These are phyloP conservation scores for Plagiodera versicolora DNA, from an alignment of 2,888 invertebrate species.

Conservation along the genomic window DNA sequence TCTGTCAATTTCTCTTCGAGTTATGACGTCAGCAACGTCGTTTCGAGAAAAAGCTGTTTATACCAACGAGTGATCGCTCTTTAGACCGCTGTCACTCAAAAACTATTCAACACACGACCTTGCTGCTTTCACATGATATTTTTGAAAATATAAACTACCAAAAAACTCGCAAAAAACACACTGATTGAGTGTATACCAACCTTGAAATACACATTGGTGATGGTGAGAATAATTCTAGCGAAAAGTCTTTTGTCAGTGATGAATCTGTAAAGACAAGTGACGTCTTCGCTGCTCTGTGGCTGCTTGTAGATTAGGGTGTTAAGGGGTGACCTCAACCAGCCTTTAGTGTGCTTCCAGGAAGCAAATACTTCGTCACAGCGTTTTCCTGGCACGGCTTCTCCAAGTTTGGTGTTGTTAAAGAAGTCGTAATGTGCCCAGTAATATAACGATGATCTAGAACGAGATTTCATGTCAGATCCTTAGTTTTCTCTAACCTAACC, in stretches of 20 bases:
- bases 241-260: conserved; percentile 80
- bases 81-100: too few species aligned
- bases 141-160: background rate
- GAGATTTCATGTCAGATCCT: background rate
- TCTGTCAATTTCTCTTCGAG: too few species aligned
- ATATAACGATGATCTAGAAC: conserved; percentile 79
- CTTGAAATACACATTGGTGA: conserved; percentile 80
- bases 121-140: too few species aligned
- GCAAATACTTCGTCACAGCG: conserved; percentile 87
- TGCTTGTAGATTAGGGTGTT: conserved; percentile 87
- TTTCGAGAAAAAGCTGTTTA: too few species aligned
- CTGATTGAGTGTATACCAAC: conserved; percentile 52
- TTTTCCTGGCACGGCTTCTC: conserved; percentile 78
- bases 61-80: too few species aligned
- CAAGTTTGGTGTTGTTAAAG: conserved; percentile 87
- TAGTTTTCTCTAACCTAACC: conserved; percentile 1
- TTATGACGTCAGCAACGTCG: too few species aligned
- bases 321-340: conserved; percentile 77
- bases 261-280: conserved; percentile 81
- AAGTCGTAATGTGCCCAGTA: conserved; percentile 95
- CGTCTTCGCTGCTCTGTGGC: conserved; percentile 70
- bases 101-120: too few species aligned
- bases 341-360: conserved; percentile 78
- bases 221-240: conserved; percentile 77
- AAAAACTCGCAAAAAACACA: too few species aligned